Evolutionary conservation across 2,797 vertebrate species (phyloP).

Genomic region (Sebastes nivosus): DNA sequence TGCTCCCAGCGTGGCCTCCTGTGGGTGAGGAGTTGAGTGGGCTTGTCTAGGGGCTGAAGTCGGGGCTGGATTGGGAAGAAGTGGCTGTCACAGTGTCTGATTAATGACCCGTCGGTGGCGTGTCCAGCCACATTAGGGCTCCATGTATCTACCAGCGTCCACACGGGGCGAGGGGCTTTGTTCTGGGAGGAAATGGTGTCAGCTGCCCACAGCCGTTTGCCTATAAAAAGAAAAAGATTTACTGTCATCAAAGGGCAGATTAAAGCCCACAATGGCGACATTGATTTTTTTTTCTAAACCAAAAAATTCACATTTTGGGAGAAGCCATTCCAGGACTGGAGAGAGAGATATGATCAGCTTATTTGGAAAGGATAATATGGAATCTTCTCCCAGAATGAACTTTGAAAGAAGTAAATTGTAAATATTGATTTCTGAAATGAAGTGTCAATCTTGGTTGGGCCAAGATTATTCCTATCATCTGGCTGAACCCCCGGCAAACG

Average conservation of each 20-base stretch:
- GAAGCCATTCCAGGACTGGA: constrained; percentile 95
- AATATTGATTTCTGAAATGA: constrained; percentile 99
- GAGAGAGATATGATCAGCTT: constrained; percentile 99
- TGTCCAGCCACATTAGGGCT: constrained; percentile 99
- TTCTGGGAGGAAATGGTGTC: constrained; percentile 99
- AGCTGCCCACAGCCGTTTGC: constrained; percentile 96
- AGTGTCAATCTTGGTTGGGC: constrained; percentile 99
- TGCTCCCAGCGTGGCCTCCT: constrained; percentile 75
- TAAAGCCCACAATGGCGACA: constrained; percentile 99
- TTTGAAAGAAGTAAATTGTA: constrained; percentile 99
- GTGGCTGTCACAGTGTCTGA: constrained; percentile 98
- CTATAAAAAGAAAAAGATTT: constrained; percentile 99
- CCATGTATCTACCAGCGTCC: constrained; percentile 98
- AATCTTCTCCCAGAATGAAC: constrained; percentile 99
- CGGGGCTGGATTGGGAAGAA: constrained; percentile 82
- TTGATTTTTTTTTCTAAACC: constrained; percentile 91
- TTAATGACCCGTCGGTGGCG: constrained; percentile 99
- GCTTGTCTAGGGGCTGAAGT: constrained; percentile 79
- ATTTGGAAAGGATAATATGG: constrained; percentile 99
- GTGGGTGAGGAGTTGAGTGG: constrained; percentile 73
- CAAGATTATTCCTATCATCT: constrained; percentile 99
- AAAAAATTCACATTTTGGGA: constrained; percentile 99
- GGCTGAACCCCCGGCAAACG: constrained; percentile 87
- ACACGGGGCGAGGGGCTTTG: constrained; percentile 95
- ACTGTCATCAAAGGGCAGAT: constrained; percentile 99